phyloP scores from a whole-genome alignment of 1,140 invertebrate species.

The Cydia pomonella region DNA sequence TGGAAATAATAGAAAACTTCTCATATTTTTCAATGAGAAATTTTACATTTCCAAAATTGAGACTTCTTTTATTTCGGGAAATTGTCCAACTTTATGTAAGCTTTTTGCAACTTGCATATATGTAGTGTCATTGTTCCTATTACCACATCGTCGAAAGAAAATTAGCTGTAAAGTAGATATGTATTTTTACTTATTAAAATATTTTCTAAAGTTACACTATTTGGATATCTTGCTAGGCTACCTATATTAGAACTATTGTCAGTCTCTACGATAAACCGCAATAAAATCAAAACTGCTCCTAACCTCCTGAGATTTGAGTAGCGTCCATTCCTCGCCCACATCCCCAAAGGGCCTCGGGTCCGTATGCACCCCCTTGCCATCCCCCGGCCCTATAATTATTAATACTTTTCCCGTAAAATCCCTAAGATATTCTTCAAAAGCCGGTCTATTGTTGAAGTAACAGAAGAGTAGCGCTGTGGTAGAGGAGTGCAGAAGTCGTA shows the following conservation, averaged over 20 bases:
- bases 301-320: slow-evolving; percentile 67
- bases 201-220: too few relatives aligned
- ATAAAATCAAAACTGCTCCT: slow-evolving; percentile 69
- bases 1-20: too few relatives aligned
- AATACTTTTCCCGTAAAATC: slow-evolving; percentile 82
- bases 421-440: slow-evolving; percentile 85
- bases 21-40: too few relatives aligned
- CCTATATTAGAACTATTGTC: not conserved
- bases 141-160: too few relatives aligned
- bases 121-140: too few relatives aligned
- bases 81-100: too few relatives aligned
- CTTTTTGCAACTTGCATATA: too few relatives aligned
- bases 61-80: too few relatives aligned
- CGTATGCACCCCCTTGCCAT: slow-evolving; percentile 83
- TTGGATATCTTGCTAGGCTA: too few relatives aligned
- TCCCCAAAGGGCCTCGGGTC: slow-evolving; percentile 84
- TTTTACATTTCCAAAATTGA: too few relatives aligned
- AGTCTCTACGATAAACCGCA: slow-evolving; percentile 55
- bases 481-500: slow-evolving; percentile 50
- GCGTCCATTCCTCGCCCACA: slow-evolving; percentile 71
- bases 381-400: slow-evolving; percentile 86
- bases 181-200: too few relatives aligned
- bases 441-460: slow-evolving; percentile 86
- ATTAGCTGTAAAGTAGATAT: too few relatives aligned
- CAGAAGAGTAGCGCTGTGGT: slow-evolving; percentile 86